A percentile compares a stretch with the other conserved stretches of the same genome.
Conservation (phyloP, 2,797 vertebrate species). For the Notoglanidium macrostoma region DNA sequence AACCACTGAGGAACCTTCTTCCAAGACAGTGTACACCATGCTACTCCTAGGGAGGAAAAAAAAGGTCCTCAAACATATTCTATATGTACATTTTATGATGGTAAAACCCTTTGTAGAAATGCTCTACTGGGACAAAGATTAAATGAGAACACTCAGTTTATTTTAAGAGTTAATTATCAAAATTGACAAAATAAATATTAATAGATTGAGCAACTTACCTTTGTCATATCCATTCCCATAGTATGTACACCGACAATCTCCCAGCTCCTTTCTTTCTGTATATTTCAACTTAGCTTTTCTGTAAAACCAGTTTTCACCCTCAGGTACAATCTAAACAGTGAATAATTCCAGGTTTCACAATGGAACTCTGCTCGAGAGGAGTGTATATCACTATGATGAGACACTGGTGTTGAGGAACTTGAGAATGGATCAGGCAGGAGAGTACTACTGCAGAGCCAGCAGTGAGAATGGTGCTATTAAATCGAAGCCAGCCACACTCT, state of each 20-base stretch:
- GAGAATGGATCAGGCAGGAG: constrained; percentile 79
- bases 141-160: neutral
- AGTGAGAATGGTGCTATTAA: constrained; percentile 84
- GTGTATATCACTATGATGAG: constrained; percentile 77
- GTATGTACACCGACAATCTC: neutral
- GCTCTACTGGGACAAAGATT: neutral
- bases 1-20: neutral
- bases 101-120: neutral
- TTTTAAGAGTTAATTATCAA: too few species aligned
- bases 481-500: constrained; percentile 82
- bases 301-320: neutral
- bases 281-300: neutral
- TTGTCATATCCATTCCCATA: neutral
- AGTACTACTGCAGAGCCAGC: constrained; percentile 92
- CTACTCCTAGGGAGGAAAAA: neutral
- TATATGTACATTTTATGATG: neutral
- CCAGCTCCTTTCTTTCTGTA: neutral
- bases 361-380: constrained; percentile 79
- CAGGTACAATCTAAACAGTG: neutral
- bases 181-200: neutral
- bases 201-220: neutral
- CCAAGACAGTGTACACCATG: neutral
- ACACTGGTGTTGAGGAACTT: constrained; percentile 86
- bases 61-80: neutral
- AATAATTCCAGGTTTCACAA: constrained; percentile 88